Percentiles rank a stretch among this genome's conserved stretches.
Evolutionary conservation across 2,797 vertebrate genomes (phyloP).

Genomic region (Enteromius mattozi): DNA sequence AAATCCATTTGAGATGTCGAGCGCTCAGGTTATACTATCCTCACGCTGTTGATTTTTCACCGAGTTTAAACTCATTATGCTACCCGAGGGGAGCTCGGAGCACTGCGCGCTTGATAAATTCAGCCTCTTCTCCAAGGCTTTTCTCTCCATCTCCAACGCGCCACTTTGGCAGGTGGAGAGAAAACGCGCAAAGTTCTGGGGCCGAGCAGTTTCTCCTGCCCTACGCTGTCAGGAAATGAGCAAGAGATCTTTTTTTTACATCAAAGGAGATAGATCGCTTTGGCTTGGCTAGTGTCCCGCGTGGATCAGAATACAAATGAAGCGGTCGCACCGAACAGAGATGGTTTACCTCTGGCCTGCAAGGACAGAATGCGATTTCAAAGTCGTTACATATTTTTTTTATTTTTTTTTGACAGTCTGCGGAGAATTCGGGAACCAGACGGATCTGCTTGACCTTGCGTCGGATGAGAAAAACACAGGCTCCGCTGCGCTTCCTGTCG

Average conservation of each 20-base stretch:
- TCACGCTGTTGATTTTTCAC: slow-evolving; percentile 55
- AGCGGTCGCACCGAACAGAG: slow-evolving; percentile 47
- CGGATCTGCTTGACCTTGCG: slow-evolving; percentile 72
- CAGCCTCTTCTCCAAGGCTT: slow-evolving; percentile 56
- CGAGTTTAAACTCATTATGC: slow-evolving; percentile 60
- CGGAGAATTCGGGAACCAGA: slow-evolving; percentile 62
- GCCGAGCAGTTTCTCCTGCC: slow-evolving; percentile 45
- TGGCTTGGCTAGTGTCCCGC: slow-evolving; percentile 41
- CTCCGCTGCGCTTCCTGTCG: slow-evolving; percentile 45
- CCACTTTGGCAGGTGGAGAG: slow-evolving; percentile 41
- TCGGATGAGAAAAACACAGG: slow-evolving; percentile 71
- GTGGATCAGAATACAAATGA: slow-evolving; percentile 68
- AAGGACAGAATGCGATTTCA: slow-evolving; percentile 69
- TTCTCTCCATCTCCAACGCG: slow-evolving; percentile 47
- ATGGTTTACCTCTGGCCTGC: slow-evolving; percentile 58
- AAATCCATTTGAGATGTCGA: slow-evolving; percentile 66
- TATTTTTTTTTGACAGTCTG: slow-evolving; percentile 53
- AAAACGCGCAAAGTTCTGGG: slow-evolving; percentile 38
- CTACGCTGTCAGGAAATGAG: slow-evolving; percentile 59
- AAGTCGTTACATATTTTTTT: slow-evolving; percentile 60
- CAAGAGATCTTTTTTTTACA: slow-evolving; percentile 61
- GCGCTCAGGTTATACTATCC: slow-evolving; percentile 59
- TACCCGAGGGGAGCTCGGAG: slow-evolving; percentile 52
- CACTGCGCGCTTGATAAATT: slow-evolving; percentile 56
- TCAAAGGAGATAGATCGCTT: slow-evolving; percentile 62